These are phyloP conservation scores for Trinorchestia longiramus DNA, from an alignment of 1,140 invertebrate species.

Conservation along the genomic window DNA sequence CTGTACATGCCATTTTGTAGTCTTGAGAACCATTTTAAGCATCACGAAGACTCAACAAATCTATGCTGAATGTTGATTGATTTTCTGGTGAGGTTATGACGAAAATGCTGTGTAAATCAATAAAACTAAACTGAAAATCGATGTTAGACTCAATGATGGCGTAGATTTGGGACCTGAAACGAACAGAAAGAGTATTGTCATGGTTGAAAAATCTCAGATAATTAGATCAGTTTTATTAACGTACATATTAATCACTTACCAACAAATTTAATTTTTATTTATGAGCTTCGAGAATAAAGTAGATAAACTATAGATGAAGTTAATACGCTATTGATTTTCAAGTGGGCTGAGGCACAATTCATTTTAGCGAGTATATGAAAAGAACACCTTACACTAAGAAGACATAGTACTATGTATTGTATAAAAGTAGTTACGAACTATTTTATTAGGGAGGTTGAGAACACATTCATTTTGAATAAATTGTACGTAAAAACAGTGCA, in stretches of 20 bases:
- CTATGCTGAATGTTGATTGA: not conserved
- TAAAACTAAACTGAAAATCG: not conserved
- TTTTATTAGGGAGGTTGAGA: too few relatives aligned
- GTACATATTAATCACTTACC: too few relatives aligned
- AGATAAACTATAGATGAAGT: not conserved
- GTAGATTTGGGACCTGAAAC: not conserved
- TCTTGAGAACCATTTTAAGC: not conserved
- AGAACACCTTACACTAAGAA: too few relatives aligned
- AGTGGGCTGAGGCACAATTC: too few relatives aligned
- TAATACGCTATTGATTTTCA: not conserved
- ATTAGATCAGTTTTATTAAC: too few relatives aligned
- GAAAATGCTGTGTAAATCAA: not conserved
- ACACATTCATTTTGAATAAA: too few relatives aligned
- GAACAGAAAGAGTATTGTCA: not conserved
- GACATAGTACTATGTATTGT: too few relatives aligned
- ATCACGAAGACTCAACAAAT: not conserved
- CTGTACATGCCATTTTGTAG: not conserved
- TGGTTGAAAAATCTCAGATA: not conserved
- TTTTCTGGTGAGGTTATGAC: not conserved
- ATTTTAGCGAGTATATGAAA: too few relatives aligned
- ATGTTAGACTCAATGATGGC: not conserved
- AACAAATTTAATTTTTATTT: not conserved
- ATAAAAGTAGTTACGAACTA: too few relatives aligned
- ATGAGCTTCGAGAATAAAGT: not conserved
- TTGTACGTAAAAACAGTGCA: too few relatives aligned